Base-by-base conservation (phyloP, 1,140 invertebrate species). In the Drosophila cardini region DNA sequence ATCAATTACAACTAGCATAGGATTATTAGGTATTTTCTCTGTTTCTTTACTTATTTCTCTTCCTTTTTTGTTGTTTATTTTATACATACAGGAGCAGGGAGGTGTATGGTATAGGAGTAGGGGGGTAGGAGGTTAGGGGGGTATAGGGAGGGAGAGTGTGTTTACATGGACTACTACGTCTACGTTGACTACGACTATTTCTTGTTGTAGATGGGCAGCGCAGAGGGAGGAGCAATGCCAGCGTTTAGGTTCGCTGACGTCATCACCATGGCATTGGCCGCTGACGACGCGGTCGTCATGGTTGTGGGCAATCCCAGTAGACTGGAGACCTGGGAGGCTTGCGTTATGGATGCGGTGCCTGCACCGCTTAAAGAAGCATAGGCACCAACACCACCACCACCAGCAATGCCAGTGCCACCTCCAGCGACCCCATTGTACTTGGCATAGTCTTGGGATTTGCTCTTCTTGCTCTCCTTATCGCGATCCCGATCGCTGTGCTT, bases 401-500 rank as follows among this genome's bases (percentile, higher is more conserved):
- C 62, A 40, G 36, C 60, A 26, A 26, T 5, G 21, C 61, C 55
- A 11, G 16, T 38, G 46, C 67, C 50, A 30, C 11, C 36, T 8
- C 64, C 52, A 64, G 60, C 11, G n/a, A 65, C 77, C 45, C 84
- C 84, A 76, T 90, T 89, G 53, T 90, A 89, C 50, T 89, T 89
- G 21, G 74, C 52, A 53, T 78, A 89, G 21, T 92, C 90, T 81
- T 82, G 85, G 72, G 79, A 80, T 65, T 85, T 91, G 72, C 80
- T 89, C 70, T 85, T 86, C 67, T 91, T 92, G 75, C 85, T 91
- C 80, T 93, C 90, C 71, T 87, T 85, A 40, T 92, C 91, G 16
- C 91, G 90, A 62, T 93, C 93, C 76, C 93, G 93, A 93, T 94
- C 93, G 91, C 94, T 93, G 70, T 93, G 93, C 90, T 92, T 94